Base-by-base conservation (phyloP, 1,140 invertebrate genomes). In the Lasioglossum albipes region DNA sequence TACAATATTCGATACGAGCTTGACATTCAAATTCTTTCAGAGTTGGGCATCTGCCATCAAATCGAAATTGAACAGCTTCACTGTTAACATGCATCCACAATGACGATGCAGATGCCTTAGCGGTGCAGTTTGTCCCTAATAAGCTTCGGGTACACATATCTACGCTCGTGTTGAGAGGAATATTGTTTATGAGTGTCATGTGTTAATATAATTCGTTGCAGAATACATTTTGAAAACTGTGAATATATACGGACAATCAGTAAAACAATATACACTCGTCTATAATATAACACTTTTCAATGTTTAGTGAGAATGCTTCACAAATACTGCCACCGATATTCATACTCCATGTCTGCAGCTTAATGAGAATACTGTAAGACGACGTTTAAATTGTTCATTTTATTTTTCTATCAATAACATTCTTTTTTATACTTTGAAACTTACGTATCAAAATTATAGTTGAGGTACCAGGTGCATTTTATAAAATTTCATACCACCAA, bases 11-110 rank as follows among this genome's bases (percentile, higher is more conserved):
- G 76, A 70, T 80, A 85, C 90, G 89, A 92, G 90, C 89, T 93
- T 93, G 91, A 93, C 91, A 92, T 93, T 93, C 90, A 89, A 91
- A 87, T 87, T 88, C 89, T 92, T 91, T 91, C 87, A 91, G 90
- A 92, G 88, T 90, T 92, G 92, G 92, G 89, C 75, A 85, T 83
- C 70, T 93, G 91, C 92, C 92, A 93, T 90, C 75, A 80, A 75
- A 91, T 91, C 86, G 81, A 84, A 89, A 91, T 92, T 87, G 88
- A 86, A 79, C 84, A 84, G 80, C 84, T 87, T 84, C 88, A 88
- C 88, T 90, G 87, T 90, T 90, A 89, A 91, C 85, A 36, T 36
- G 36, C 36, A 88, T 88, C 85, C 65, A 42, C 65, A 74, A 67
- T 78, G 71, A 75, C 79, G 81, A 62, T 77, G 77, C 88, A 54